These are phyloP conservation scores for Macrosteles quadrilineatus DNA, from an alignment of 1,140 invertebrate genomes.

Conservation along the genomic window DNA sequence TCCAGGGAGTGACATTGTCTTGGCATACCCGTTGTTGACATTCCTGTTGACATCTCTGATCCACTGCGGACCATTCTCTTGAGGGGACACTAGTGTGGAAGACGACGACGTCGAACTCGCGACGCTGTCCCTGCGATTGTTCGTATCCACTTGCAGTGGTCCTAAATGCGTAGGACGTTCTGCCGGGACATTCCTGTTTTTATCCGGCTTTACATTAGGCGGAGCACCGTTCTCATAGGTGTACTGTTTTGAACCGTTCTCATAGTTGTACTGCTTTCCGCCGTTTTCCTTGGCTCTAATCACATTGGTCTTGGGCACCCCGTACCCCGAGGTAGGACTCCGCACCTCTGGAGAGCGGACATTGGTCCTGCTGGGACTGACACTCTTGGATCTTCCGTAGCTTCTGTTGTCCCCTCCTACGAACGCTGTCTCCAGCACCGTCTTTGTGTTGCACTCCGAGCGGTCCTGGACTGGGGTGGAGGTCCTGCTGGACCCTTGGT, in stretches of 20 bases:
- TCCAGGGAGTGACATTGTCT: slow-evolving; percentile 7
- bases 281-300: slow-evolving; percentile 9
- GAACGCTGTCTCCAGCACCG: slow-evolving; percentile 36
- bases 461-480: background rate
- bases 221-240: background rate
- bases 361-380: slow-evolving; percentile 33
- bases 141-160: slow-evolving; percentile 25
- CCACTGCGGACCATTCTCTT: slow-evolving; percentile 11
- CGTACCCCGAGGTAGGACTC: slow-evolving; percentile 14
- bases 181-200: slow-evolving; percentile 4
- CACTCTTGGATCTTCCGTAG: slow-evolving; percentile 33
- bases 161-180: slow-evolving; percentile 1
- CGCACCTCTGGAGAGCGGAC: background rate
- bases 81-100: slow-evolving; percentile 22
- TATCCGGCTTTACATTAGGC: slow-evolving; percentile 2
- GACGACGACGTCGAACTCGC: slow-evolving; percentile 29
- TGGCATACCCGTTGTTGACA: background rate
- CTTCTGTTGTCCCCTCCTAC: slow-evolving; percentile 24
- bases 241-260: background rate
- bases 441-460: slow-evolving; percentile 20
- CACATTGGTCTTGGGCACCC: slow-evolving; percentile 23
- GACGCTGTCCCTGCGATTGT: slow-evolving; percentile 11
- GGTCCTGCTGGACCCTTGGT: background rate
- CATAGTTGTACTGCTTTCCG: background rate
- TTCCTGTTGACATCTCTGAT: slow-evolving; percentile 15